These are phyloP conservation scores for Aproaerema taeniolella DNA, from an alignment of 2,888 invertebrate genomes.

Conservation along the genomic window DNA sequence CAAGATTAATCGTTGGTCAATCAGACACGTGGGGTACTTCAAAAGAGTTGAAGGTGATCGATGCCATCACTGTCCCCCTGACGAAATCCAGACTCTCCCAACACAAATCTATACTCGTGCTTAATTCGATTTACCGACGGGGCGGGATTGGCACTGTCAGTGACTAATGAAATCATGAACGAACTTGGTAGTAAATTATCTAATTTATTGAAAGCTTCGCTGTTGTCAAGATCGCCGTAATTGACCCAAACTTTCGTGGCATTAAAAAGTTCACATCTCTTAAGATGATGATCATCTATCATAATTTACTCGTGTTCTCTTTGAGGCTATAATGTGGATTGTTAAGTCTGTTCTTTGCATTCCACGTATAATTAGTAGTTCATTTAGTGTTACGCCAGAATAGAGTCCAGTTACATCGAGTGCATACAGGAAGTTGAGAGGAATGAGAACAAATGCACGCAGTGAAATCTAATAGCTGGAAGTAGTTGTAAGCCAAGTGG, in stretches of 20 bases:
- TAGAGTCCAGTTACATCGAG: slow-evolving; percentile 9
- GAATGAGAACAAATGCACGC: slow-evolving; percentile 14
- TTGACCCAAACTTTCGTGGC: too few species aligned
- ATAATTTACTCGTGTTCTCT: slow-evolving; percentile 13
- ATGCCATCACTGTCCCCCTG: slow-evolving; percentile 42
- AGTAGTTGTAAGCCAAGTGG: not conserved
- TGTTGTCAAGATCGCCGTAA: too few species aligned
- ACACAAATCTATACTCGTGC: slow-evolving; percentile 25
- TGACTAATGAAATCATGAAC: slow-evolving; percentile 17
- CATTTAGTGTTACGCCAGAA: slow-evolving; percentile 15
- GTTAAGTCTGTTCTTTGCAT: slow-evolving; percentile 21
- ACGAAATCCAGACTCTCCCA: slow-evolving; percentile 46
- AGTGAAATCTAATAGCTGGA: slow-evolving; percentile 14
- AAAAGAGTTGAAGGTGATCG: slow-evolving; percentile 56
- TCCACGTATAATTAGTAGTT: slow-evolving; percentile 22
- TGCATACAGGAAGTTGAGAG: slow-evolving; percentile 8
- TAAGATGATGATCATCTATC: slow-evolving; percentile 10
- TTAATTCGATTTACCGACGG: slow-evolving; percentile 39
- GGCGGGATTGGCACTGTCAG: slow-evolving; percentile 31
- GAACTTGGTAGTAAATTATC: too few species aligned
- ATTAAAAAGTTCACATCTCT: too few species aligned
- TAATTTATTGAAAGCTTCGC: too few species aligned
- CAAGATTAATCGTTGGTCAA: slow-evolving; percentile 60
- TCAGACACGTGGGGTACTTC: slow-evolving; percentile 46
- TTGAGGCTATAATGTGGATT: slow-evolving; percentile 13